Evolutionary conservation across 2,113 vertebrate genomes (phyloP).

Genomic region (Ranitomeya variabilis): DNA sequence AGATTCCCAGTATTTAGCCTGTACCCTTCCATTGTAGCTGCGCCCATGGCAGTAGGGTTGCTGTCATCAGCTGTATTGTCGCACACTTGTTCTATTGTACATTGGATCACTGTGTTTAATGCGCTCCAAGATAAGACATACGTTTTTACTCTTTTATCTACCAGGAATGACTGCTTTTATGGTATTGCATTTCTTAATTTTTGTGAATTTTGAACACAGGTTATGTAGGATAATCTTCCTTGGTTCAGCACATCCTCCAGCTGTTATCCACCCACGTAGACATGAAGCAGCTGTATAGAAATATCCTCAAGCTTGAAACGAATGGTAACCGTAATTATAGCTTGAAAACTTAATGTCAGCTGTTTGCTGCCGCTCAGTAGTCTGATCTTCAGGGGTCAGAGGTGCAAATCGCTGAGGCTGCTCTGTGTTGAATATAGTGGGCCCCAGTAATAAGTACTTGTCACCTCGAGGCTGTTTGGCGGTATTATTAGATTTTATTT

Average conservation of each 20-base stretch:
- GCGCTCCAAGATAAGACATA: background rate
- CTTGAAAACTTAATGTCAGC: constrained; percentile 43
- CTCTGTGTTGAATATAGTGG: background rate
- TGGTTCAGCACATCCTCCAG: constrained; percentile 37
- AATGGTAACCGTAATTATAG: constrained; percentile 41
- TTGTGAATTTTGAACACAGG: constrained; percentile 5
- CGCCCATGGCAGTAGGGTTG: background rate
- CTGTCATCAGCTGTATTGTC: background rate
- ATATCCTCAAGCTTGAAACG: constrained; percentile 25
- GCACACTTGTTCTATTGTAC: background rate
- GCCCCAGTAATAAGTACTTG: constrained; percentile 41
- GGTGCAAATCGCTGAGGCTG: constrained; percentile 26
- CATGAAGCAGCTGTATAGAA: constrained; percentile 15
- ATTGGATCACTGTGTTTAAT: background rate
- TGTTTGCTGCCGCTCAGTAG: constrained; percentile 1
- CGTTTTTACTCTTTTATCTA: background rate
- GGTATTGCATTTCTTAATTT: background rate
- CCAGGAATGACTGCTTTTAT: background rate
- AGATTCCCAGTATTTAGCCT: background rate
- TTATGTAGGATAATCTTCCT: background rate
- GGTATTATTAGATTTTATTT: constrained; percentile 40
- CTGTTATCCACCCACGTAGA: constrained; percentile 51
- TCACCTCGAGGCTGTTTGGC: constrained; percentile 20
- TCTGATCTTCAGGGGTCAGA: constrained; percentile 44
- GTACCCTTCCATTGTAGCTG: background rate